Conservation (phyloP, 1,140 invertebrate species). For the Eurytemora carolleeae region DNA sequence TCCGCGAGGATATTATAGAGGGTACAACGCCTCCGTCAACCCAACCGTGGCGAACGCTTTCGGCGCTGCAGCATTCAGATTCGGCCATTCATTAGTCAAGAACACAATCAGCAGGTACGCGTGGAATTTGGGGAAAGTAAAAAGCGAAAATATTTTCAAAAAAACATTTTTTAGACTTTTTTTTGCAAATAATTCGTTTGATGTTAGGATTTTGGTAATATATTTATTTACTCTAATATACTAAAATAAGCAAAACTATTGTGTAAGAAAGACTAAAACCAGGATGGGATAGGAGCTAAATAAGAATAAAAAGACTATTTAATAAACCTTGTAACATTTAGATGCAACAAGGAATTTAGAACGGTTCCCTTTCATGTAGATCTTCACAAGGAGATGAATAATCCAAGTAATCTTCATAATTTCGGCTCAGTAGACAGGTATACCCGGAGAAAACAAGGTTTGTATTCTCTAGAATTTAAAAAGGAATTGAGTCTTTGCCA, state of each 20-base stretch:
- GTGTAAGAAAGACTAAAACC: too few relatives aligned
- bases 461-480: too few relatives aligned
- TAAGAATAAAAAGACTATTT: too few relatives aligned
- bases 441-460: too few relatives aligned
- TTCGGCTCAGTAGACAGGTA: conserved; percentile 47
- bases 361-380: conserved; percentile 26
- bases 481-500: too few relatives aligned
- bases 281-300: too few relatives aligned
- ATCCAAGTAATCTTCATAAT: conserved; percentile 32
- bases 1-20: conserved; percentile 21
- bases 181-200: too few relatives aligned
- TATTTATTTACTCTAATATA: too few relatives aligned
- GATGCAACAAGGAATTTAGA: conserved; percentile 9
- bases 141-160: conserved; percentile 22
- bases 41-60: conserved; percentile 36
- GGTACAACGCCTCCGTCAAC: conserved; percentile 33
- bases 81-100: conserved; percentile 36
- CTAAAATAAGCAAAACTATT: too few relatives aligned
- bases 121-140: conserved; percentile 20
- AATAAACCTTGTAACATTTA: neutral
- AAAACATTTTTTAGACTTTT: too few relatives aligned
- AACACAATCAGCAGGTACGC: conserved; percentile 21
- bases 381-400: conserved; percentile 49
- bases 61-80: conserved; percentile 37
- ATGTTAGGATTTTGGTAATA: conserved; percentile 3